Base-by-base conservation (phyloP, 1,140 invertebrate genomes). In the Nephila pilipes region DNA sequence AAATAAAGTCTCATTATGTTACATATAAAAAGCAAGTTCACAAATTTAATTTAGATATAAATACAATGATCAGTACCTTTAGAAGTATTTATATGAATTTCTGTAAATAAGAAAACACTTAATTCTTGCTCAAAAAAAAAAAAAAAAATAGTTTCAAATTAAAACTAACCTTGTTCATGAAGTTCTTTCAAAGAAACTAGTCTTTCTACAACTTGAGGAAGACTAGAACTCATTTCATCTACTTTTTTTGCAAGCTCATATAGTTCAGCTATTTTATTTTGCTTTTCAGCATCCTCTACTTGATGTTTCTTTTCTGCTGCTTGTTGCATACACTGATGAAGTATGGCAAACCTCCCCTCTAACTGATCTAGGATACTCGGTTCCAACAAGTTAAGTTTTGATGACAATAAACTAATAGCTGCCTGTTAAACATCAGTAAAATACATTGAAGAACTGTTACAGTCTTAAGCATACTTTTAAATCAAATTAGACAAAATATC, bases 201-300 rank as follows among this genome's bases (percentile, higher is more conserved):
- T 94, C 98, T 96, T 94, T 98, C 97, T 36, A 99, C 96, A 54
- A 98, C 97, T 95, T 98, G 97, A 2, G 98, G 97, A 90, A 98
- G 94, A 87, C 97, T 96, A 95, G 97, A 97, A 25, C 97, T 97
- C 93, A 98, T 96, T 65, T 97, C 96, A 95, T 98, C 98, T 65
- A 97, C 97, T 95, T 98, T 98, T 95, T 98, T 98, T 79, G 98
- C 96, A 69, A 98, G 95, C 94, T 98, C 98, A 96, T 99, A 98
- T 93, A 99, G 96, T 95, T 99, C 98, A 32, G 96, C 96, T 79
- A 97, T 97, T 96, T 98, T 98, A 94, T 97, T 97, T 94, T 98
- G 97, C 92, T 97, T 97, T 85, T 98, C 97, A 6, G 97, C 96
- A 95, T 98, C 97, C 85, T 97, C 96, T 55, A 97, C 96, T 22